Evolutionary conservation across 2,113 vertebrate species (phyloP).

Genomic region (Tonatia bakeri): DNA sequence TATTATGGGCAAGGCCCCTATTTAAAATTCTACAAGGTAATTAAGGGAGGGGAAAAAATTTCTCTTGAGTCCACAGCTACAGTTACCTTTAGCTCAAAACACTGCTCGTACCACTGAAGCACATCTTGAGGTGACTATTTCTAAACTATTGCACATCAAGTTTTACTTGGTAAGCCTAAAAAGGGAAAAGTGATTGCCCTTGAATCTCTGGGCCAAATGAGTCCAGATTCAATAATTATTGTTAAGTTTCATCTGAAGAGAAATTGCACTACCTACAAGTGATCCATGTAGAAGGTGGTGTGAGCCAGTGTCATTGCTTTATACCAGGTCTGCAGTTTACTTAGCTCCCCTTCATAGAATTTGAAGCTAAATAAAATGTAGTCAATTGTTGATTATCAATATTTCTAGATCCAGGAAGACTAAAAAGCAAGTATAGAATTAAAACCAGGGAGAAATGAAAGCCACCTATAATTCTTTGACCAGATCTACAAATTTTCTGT

Average conservation of each 20-base stretch:
- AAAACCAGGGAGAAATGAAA: not conserved
- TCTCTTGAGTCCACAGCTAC: not conserved
- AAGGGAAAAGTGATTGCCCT: not conserved
- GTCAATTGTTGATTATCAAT: not conserved
- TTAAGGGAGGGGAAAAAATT: not conserved
- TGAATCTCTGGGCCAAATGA: not conserved
- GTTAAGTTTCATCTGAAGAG: not conserved
- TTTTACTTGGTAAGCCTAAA: not conserved
- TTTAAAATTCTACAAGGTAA: not conserved
- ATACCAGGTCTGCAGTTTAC: not conserved
- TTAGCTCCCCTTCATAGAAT: too few species aligned
- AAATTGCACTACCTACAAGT: not conserved
- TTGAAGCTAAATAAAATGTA: not conserved
- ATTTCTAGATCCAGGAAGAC: not conserved
- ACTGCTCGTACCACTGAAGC: too few species aligned
- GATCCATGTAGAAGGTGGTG: fast-evolving
- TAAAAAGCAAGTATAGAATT: not conserved
- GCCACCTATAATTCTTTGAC: not conserved
- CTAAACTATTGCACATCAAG: not conserved
- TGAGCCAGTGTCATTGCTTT: not conserved
- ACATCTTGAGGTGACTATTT: not conserved
- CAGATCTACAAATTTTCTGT: not conserved
- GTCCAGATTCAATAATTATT: not conserved
- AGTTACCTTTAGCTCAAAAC: not conserved
- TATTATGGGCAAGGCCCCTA: too few species aligned